Base-by-base conservation (phyloP, 2,113 vertebrate species). In the Erythrolamprus reginae region DNA sequence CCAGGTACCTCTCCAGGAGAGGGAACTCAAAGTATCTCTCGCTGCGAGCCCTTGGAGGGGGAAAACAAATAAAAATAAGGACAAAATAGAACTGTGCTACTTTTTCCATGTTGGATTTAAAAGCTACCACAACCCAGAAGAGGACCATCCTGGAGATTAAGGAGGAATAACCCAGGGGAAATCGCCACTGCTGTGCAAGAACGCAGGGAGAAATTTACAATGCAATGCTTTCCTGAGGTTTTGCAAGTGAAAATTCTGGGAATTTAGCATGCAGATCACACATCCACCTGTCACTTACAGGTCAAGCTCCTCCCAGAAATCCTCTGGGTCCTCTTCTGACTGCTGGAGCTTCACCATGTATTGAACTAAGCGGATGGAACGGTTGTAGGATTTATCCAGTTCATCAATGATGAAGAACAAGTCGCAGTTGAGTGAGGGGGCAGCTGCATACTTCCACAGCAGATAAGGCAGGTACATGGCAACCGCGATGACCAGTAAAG, bases 1-100 rank as follows among this genome's bases (percentile, higher is more conserved):
- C 95, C 95, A 99, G 96, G 96, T 99, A 99, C 93, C 98, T 96
- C 96, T 99, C 99, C 94, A 99, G 97, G 82, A 99, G 95, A 0
- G 99, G 98, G 94, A 99, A 99, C 94, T 99, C 98, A n/a, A 99
- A 99, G 93, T 99, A 99, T 3, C 98, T 96, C 94, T 99, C 98
- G 93, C 65, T 97, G 88, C 98, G 98, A 82, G 99, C 99, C 95
- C 99, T 99, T 96, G 15, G 33, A n/a, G 48, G 55, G 9, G 17
- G 8, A 93, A 24, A 42, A 86, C 38, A 0, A 1, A 48, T 3
- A 84, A 3, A 17, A n/a, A 61, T 38, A 61, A 50, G 28, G 10
- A 47, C 23, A 47, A 6, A 21, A 13, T 52, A 42, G n/a, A 42
- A 17, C 48, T 86, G n/a, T 84, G 10, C 45, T 84, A 84, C 42